Evolutionary conservation across 1,140 invertebrate genomes (phyloP).

Genomic region (Semibalanus balanoides): DNA sequence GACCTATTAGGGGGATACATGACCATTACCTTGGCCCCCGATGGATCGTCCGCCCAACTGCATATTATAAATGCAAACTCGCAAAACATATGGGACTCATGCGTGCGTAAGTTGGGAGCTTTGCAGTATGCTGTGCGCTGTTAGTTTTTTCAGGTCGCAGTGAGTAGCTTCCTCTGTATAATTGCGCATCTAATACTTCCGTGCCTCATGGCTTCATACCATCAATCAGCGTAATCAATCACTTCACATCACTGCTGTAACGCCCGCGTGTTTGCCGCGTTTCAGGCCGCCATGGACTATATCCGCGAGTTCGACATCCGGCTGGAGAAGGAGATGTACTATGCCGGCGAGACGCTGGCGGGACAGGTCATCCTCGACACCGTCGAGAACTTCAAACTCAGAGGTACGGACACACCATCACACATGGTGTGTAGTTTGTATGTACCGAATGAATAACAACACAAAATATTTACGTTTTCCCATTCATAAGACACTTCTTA

Average conservation of each 20-base stretch:
- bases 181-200: not conserved
- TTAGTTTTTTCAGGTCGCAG: not conserved
- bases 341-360: conserved; percentile 52
- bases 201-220: not conserved
- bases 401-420: conserved; percentile 45
- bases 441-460: too few species aligned
- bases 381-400: conserved; percentile 57
- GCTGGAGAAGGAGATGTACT: conserved; percentile 58
- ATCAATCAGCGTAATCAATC: not conserved
- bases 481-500: too few species aligned
- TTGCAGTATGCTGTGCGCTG: not conserved
- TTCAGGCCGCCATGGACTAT: conserved; percentile 47
- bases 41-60: too few species aligned
- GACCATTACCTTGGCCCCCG: too few species aligned
- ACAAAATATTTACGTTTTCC: too few species aligned
- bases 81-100: too few species aligned
- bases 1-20: too few species aligned
- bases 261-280: not conserved
- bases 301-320: conserved; percentile 62
- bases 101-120: too few species aligned
- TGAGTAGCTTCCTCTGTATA: conserved; percentile 8
- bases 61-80: too few species aligned
- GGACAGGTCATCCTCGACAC: conserved; percentile 57
- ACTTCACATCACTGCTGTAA: not conserved
- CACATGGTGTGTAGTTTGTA: too few species aligned